Evolutionary conservation across 1,140 invertebrate species (phyloP), one percentile per base, ranked within the genome.

Genomic region (Cyrtorhinus lividipennis): DNA sequence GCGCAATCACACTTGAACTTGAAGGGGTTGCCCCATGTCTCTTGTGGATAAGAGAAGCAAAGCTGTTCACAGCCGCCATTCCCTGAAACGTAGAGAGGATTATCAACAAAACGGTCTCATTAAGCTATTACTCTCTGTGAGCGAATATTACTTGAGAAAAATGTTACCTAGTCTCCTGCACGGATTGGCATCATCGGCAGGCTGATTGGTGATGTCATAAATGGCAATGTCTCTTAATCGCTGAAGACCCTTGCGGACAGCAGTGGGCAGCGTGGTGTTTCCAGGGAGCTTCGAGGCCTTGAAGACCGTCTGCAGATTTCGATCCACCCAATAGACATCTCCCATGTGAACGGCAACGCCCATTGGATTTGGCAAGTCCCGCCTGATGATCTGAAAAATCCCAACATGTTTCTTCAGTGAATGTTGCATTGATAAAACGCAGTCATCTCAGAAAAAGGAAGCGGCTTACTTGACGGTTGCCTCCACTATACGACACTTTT

Each of bases 321-420:
- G 79, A 72, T 99, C 96, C 0, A 96, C 92, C 95, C 95, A 99
- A 71, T 91, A 98, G 0, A 99, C 85, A 63, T 88, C 85, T 23
- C 80, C 78, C 46, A 84, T 83, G 66, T 89, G 83, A 2, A 98
- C 80, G 0, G 93, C 88, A 20, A 97, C 83, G 56, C 93, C 94
- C 83, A 95, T 92, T 0, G 95, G 94, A 71, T 94, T 95, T 0
- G 95, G 95, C 15, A 97, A 76, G 71, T 95, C 92, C 0, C 86
- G 78, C 22, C 92, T 79, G 22, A 98, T 88, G 0, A 94, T 80
- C 67, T 79, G 72, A 22, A 68, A 73, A 67, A n/a, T n/a, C n/a
- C n/a, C n/a, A n/a, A n/a, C n/a, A n/a, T n/a, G n/a, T n/a, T n/a
- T n/a, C n/a, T n/a, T n/a, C n/a, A n/a, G n/a, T n/a, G n/a, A n/a